phyloP scores from a whole-genome alignment of 2,113 vertebrate species.

The Phalacrocorax pelagicus region DNA sequence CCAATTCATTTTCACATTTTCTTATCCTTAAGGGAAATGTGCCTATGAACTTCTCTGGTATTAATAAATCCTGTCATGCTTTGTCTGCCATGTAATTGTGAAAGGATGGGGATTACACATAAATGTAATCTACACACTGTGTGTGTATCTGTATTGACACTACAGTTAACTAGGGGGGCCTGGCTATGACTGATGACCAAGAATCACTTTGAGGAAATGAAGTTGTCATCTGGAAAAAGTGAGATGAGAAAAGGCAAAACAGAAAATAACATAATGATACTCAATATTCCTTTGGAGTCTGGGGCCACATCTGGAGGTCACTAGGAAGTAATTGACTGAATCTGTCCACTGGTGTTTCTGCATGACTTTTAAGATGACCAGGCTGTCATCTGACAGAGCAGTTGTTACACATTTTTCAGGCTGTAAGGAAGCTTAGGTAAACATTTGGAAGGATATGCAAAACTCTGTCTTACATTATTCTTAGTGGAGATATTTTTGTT shows the following conservation, averaged over 20 bases:
- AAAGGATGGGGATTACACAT: neutral
- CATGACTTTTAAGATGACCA: neutral
- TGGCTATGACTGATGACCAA: neutral
- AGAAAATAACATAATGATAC: neutral
- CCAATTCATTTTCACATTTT: neutral
- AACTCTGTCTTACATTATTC: neutral
- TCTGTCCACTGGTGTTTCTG: neutral
- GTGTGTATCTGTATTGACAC: neutral
- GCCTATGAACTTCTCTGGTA: neutral
- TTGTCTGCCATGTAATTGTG: neutral
- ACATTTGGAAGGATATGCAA: neutral
- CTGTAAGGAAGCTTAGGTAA: neutral
- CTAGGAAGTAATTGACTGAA: neutral
- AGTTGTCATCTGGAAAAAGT: neutral
- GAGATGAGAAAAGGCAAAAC: neutral
- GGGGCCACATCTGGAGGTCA: neutral
- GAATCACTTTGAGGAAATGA: neutral
- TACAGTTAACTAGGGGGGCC: neutral
- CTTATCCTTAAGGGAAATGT: neutral
- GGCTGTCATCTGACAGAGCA: neutral
- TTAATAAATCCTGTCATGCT: neutral
- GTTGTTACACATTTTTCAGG: neutral
- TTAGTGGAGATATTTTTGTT: neutral
- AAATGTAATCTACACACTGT: neutral
- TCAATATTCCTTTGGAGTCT: neutral